Percentiles rank a stretch among this genome's conserved stretches.
phyloP scores from a whole-genome alignment of 92 coral and sea anemone genomes.

The Meandrina meandrites region DNA sequence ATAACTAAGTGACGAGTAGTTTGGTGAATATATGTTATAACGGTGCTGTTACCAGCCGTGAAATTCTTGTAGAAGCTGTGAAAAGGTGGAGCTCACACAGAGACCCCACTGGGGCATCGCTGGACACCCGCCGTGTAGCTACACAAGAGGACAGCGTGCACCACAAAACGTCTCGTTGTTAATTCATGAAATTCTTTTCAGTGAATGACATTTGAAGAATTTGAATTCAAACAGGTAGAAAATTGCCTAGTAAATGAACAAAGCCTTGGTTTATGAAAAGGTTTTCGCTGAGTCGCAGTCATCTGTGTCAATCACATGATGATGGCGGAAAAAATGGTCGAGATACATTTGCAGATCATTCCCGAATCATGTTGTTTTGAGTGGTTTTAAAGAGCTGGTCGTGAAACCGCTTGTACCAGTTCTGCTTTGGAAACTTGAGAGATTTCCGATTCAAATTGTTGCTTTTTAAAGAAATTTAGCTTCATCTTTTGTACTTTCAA shows the following conservation, averaged over 20 bases:
- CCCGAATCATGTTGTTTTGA: neutral
- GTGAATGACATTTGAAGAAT: slow-evolving; percentile 42
- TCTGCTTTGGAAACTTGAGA: slow-evolving; percentile 3
- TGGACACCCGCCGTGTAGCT: slow-evolving; percentile 21
- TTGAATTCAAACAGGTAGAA: slow-evolving; percentile 51
- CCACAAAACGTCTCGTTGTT: slow-evolving; percentile 45
- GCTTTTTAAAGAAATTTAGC: neutral
- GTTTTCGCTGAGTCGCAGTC: neutral
- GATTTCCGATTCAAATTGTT: slow-evolving; percentile 16
- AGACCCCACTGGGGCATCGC: slow-evolving; percentile 27
- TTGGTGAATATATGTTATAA: slow-evolving; percentile 10
- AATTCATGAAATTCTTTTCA: slow-evolving; percentile 44
- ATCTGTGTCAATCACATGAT: neutral
- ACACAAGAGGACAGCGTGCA: slow-evolving; percentile 34
- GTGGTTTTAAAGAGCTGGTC: slow-evolving; percentile 16
- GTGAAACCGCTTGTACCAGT: neutral
- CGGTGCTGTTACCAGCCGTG: slow-evolving; percentile 41
- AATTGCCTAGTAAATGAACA: slow-evolving; percentile 46
- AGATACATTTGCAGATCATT: neutral
- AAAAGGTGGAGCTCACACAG: slow-evolving; percentile 42
- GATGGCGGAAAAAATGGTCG: neutral
- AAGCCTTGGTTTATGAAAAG: slow-evolving; percentile 35
- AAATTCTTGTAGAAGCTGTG: slow-evolving; percentile 37
- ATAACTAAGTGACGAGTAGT: slow-evolving; percentile 17
- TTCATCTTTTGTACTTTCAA: neutral